Evolutionary conservation across 2,113 vertebrate species (phyloP), one percentile per base, ranked within the genome.

Genomic region (Nanorana parkeri): DNA sequence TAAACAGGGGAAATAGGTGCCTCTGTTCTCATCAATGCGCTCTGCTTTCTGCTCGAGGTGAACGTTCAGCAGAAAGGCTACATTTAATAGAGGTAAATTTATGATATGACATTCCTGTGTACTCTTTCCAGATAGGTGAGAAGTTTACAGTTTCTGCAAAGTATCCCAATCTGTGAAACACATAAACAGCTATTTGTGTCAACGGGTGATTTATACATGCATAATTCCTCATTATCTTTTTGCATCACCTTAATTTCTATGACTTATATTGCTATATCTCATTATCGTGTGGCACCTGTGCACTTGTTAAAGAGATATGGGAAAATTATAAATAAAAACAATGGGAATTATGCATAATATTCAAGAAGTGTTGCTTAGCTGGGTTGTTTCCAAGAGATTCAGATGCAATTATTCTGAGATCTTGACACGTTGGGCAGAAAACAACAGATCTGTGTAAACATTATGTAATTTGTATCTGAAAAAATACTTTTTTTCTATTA

Each of bases 221-320:
- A 81, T 81, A 81, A 81, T 73, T 81, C 78, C 78, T 80, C 79
- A 73, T 81, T 73, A 65, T 81, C 68, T 73, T 73, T 66, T 24
- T 64, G 68, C 36, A 73, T 81, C 29, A 64, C 68, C 79, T 55
- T 81, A 65, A 81, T 81, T 73, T 73, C 64, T 81, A 58, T 78
- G 77, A 79, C 77, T 68, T 79, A 58, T 54, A 68, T 32, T 54
- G 56, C 58, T 73, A 81, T 81, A 81, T 55, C 77, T 79, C 68
- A 81, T 81, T 81, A 81, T 81, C 68, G 19, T 29, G 23, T 23
- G 65, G 68, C 79, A 81, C 79, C 68, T 81, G 79, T 64, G 68
- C 68, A 65, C 47, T 81, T 79, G 65, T 58, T 79, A 79, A 68
- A 79, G 77, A 79, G 65, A 79, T 79, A 78, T 78, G 77, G 65